Base-by-base conservation (phyloP, 2,888 invertebrate genomes). In the Neuroscelio doddi region DNA sequence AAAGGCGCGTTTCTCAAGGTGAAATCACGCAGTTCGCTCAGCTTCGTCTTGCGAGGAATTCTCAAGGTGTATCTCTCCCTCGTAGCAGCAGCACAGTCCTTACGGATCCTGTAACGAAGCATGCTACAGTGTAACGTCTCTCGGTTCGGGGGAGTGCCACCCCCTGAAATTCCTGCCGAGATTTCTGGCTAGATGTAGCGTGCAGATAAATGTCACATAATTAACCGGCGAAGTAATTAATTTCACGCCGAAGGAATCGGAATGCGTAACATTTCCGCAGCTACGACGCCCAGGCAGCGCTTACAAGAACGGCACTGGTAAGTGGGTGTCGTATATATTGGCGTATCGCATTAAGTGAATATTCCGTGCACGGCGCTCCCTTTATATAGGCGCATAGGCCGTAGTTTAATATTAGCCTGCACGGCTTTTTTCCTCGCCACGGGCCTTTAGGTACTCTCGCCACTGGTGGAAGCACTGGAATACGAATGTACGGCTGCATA, bases 141-240 rank as follows among this genome's bases (percentile, higher is more conserved):
- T 32, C 32, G 9, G 32, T 3, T 5, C 21, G 21, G 21, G 21
- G 21, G 21, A 12, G 3, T 3, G n/a, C 36, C 14, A 21, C 55
- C 65, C 56, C 62, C 70, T 61, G 63, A 72, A 75, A 77, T 77
- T 76, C 73, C 73, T 64, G 66, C 70, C 71, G 73, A 78, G 78
- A 78, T 79, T 79, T 78, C 78, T 73, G 71, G 69, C 66, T 72
- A 75, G 76, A 76, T 74, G 74, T 73, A 73, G 73, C 78, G 72
- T 67, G 70, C 74, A 75, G 78, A 80, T 78, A 78, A 80, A 79
- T 80, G 78, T 79, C 78, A 74, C 77, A 76, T 80, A 80, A 80
- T 80, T 80, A 80, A 80, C 78, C 74, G 72, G 69, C 69, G 69
- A 64, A 74, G 76, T 78, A 78, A 79, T 80, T 79, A 80, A 80